Percentiles rank a stretch among this genome's conserved stretches.
Conservation (phyloP, 2,113 vertebrate species). For the Eptesicus fuscus region DNA sequence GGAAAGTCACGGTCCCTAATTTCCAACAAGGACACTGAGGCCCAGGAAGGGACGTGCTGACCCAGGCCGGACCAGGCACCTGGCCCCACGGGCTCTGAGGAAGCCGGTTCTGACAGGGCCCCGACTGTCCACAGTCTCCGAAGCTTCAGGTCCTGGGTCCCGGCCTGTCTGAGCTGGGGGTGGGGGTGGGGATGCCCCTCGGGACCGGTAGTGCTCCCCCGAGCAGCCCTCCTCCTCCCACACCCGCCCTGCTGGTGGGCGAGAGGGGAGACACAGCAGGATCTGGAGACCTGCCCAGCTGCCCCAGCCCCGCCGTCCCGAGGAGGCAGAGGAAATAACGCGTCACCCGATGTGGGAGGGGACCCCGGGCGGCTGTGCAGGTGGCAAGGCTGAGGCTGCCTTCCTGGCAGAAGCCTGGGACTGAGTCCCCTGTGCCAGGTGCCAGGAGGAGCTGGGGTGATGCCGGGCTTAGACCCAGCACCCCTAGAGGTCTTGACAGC, state of each 20-base stretch:
- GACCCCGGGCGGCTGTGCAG: rapidly evolving
- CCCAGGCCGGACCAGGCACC: neutral
- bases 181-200: rapidly evolving
- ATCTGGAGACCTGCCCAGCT: rapidly evolving
- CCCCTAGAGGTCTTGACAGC: neutral
- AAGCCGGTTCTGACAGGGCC: rapidly evolving
- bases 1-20: rapidly evolving
- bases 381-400: rapidly evolving
- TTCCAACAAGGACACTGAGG: neutral
- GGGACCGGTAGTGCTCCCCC: neutral
- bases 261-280: rapidly evolving
- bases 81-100: neutral
- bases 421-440: rapidly evolving
- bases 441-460: rapidly evolving
- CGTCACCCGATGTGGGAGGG: neutral
- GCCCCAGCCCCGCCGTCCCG: neutral
- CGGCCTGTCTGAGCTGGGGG: neutral
- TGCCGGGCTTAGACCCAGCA: rapidly evolving
- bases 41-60: rapidly evolving
- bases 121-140: rapidly evolving
- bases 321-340: rapidly evolving
- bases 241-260: rapidly evolving
- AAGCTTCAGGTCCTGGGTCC: neutral
- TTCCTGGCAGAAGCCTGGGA: neutral
- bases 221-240: neutral